phyloP scores from a whole-genome alignment of 2,797 vertebrate genomes.

The Kryptopterus vitreolus region DNA sequence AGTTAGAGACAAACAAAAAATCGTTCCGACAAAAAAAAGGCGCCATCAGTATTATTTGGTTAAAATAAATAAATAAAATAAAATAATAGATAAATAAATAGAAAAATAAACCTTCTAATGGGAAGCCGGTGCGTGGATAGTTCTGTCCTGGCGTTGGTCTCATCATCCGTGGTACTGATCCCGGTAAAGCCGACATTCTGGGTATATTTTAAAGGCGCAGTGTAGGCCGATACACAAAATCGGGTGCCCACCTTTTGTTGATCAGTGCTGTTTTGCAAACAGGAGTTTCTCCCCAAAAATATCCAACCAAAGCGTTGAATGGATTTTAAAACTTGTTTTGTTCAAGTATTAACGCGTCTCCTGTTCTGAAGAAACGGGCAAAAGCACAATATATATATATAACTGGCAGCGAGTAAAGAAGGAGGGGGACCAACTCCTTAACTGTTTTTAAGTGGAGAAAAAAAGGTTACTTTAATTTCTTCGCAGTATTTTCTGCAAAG shows the following conservation, averaged over 20 bases:
- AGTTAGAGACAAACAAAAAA: neutral
- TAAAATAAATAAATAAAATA: no score
- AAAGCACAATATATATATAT: slow-evolving; percentile 48
- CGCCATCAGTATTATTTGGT: neutral
- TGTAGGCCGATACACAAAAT: neutral
- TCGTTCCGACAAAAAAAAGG: neutral
- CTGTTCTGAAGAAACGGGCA: slow-evolving; percentile 40
- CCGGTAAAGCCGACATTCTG: slow-evolving; percentile 79
- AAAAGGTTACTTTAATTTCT: slow-evolving; percentile 61
- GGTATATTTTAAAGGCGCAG: slow-evolving; percentile 56
- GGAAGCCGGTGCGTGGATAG: slow-evolving; percentile 84
- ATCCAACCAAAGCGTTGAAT: slow-evolving; percentile 17
- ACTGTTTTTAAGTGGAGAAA: slow-evolving; percentile 57
- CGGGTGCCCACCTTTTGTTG: slow-evolving; percentile 13
- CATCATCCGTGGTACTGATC: slow-evolving; percentile 84
- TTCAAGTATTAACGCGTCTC: slow-evolving; percentile 40
- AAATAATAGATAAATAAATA: no score
- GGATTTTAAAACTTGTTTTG: slow-evolving; percentile 31
- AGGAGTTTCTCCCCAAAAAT: slow-evolving; percentile 32
- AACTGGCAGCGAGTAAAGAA: slow-evolving; percentile 11
- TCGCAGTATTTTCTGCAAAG: slow-evolving; percentile 59
- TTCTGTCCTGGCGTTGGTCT: slow-evolving; percentile 85
- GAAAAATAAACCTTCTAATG: slow-evolving; percentile 87
- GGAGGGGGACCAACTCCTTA: slow-evolving; percentile 46
- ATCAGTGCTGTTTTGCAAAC: slow-evolving; percentile 41